Conservation (phyloP, 2,888 invertebrate species). For the Parelbella ahira region DNA sequence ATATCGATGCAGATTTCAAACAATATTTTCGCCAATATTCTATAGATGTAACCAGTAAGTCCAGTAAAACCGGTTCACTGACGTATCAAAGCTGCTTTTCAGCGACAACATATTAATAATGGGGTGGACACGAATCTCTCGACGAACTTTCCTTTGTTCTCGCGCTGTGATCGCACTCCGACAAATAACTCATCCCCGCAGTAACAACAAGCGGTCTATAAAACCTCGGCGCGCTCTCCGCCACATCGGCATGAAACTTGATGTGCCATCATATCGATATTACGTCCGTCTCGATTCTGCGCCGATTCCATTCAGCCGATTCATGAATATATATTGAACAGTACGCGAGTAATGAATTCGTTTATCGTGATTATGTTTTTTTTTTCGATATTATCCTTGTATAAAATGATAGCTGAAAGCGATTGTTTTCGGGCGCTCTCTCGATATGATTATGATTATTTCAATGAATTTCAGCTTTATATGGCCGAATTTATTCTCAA, state of each 20-base stretch:
- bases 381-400: constrained; percentile 24
- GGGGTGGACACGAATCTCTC: too few species aligned
- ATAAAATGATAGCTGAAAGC: constrained; percentile 1
- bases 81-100: too few species aligned
- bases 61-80: too few species aligned
- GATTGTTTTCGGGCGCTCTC: constrained; percentile 11
- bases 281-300: constrained; percentile 29
- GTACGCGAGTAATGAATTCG: constrained; percentile 34
- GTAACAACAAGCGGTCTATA: constrained; percentile 24
- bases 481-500: constrained; percentile 4
- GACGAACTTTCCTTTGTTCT: too few species aligned
- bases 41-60: too few species aligned
- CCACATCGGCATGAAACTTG: constrained; percentile 35
- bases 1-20: too few species aligned
- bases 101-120: too few species aligned
- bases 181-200: constrained; percentile 9
- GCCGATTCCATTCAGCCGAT: constrained; percentile 31
- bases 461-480: constrained; percentile 3
- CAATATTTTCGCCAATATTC: too few species aligned
- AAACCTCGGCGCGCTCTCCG: constrained; percentile 28
- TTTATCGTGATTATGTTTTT: constrained; percentile 35
- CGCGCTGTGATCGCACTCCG: too few species aligned
- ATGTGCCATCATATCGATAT: constrained; percentile 34
- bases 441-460: constrained; percentile 23
- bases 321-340: constrained; percentile 38